Evolutionary conservation across 1,140 invertebrate genomes (phyloP).

Genomic region (Zelostemma sp.): DNA sequence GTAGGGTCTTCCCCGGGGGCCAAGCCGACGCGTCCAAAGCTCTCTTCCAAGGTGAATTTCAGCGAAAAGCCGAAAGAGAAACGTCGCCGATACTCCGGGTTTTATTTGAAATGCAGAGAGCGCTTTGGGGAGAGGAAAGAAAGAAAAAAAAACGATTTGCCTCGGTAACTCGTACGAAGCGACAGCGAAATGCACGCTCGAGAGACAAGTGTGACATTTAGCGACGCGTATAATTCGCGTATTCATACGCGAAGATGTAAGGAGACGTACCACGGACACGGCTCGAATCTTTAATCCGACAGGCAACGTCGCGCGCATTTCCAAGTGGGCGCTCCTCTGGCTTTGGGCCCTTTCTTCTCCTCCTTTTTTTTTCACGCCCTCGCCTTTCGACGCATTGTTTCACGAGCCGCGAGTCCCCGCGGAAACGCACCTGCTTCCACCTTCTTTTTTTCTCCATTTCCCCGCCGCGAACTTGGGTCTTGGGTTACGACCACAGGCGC

Average conservation of each 20-base stretch:
- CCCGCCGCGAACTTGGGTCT: slow-evolving; percentile 35
- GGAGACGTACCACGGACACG: slow-evolving; percentile 47
- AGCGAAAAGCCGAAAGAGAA: neutral
- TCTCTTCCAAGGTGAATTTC: slow-evolving; percentile 76
- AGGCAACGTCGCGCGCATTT: slow-evolving; percentile 57
- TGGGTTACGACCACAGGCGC: slow-evolving; percentile 52
- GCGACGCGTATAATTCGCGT: slow-evolving; percentile 43
- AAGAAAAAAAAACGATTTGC: slow-evolving; percentile 11
- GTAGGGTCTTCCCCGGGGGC: slow-evolving; percentile 78
- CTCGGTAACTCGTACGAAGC: slow-evolving; percentile 15
- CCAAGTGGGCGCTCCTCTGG: slow-evolving; percentile 50
- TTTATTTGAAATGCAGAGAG: neutral
- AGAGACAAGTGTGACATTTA: slow-evolving; percentile 16
- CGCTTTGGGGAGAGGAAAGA: slow-evolving; percentile 11
- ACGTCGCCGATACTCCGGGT: no score
- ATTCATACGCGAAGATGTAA: slow-evolving; percentile 50
- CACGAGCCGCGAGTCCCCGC: slow-evolving; percentile 10
- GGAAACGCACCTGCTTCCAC: slow-evolving; percentile 27
- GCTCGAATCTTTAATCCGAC: slow-evolving; percentile 64
- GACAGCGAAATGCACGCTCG: slow-evolving; percentile 9
- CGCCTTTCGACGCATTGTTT: slow-evolving; percentile 29
- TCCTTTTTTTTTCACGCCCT: slow-evolving; percentile 17
- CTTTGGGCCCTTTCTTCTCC: slow-evolving; percentile 14
- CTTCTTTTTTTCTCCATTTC: slow-evolving; percentile 21
- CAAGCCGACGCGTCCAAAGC: slow-evolving; percentile 78